Conservation (phyloP, 2,797 vertebrate genomes). For the Pipistrellus kuhlii region DNA sequence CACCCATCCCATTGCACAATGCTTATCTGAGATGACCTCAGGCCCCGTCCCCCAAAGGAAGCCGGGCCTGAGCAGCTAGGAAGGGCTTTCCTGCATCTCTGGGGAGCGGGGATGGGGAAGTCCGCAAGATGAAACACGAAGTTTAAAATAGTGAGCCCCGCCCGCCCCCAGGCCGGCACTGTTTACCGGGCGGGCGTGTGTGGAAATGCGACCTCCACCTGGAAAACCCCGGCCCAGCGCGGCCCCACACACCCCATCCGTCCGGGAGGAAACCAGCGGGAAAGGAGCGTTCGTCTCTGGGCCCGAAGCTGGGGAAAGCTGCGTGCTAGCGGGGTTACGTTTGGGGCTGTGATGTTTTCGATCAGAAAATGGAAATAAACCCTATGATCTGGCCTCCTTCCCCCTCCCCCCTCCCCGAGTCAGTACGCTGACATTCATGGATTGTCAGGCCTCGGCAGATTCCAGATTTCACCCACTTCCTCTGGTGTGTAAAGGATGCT, state of each 20-base stretch:
- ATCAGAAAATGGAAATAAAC: background rate
- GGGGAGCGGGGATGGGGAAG: constrained; percentile 47
- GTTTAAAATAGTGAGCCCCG: constrained; percentile 44
- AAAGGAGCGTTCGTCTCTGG: background rate
- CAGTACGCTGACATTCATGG: background rate
- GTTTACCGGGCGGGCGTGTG: background rate
- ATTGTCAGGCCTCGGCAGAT: background rate
- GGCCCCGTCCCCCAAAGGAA: constrained; percentile 66
- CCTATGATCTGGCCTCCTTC: background rate
- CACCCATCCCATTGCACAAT: constrained; percentile 57
- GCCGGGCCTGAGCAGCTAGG: constrained; percentile 46
- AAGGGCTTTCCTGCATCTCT: constrained; percentile 55
- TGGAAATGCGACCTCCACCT: constrained; percentile 55
- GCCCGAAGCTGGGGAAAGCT: background rate
- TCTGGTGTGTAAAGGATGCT: background rate
- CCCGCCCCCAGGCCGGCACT: background rate
- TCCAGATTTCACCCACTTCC: background rate
- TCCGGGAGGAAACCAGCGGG: background rate
- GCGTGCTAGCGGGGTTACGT: no score
- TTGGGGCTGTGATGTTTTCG: background rate
- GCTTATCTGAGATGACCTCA: constrained; percentile 61
- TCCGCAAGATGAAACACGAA: constrained; percentile 29
- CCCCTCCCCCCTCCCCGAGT: background rate
- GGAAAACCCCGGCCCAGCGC: constrained; percentile 48
- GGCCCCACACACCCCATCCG: background rate